Percentiles rank a stretch among this genome's conserved stretches.
Evolutionary conservation across 1,140 invertebrate genomes (phyloP).

Genomic region (Bombus superbus): DNA sequence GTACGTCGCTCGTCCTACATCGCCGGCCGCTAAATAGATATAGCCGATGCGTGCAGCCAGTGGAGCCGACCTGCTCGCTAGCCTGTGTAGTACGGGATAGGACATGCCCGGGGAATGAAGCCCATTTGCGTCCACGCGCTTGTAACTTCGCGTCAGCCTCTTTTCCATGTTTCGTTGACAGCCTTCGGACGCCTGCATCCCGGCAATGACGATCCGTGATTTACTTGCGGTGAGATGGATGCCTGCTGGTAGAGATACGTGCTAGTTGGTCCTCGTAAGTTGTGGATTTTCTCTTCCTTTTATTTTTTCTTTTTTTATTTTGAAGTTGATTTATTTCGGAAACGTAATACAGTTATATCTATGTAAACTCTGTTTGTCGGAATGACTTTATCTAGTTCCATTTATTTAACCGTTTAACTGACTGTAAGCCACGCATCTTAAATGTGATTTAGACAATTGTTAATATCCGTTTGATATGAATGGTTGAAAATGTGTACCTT

Average conservation of each 20-base stretch:
- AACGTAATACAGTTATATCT: not conserved
- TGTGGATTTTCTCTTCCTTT: not conserved
- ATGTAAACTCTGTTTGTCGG: no score
- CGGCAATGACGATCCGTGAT: not conserved
- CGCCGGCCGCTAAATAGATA: constrained; percentile 66
- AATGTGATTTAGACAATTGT: no score
- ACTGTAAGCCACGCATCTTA: no score
- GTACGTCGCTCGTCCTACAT: constrained; percentile 62
- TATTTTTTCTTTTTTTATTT: not conserved
- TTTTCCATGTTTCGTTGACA: constrained; percentile 9
- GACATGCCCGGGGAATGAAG: constrained; percentile 42
- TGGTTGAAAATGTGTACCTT: no score
- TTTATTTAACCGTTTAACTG: no score
- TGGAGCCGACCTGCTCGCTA: not conserved
- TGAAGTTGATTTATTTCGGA: not conserved
- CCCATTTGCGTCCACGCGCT: constrained; percentile 59
- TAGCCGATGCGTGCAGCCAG: constrained; percentile 55
- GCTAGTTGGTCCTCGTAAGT: not conserved
- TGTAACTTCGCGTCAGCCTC: constrained; percentile 54
- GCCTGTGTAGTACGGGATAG: constrained; percentile 48
- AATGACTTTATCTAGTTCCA: no score
- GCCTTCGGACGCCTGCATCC: not conserved
- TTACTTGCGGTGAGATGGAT: no score
- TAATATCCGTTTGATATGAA: no score
- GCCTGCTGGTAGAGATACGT: not conserved